A percentile compares a stretch with the other conserved stretches of the same genome.
phyloP scores from a whole-genome alignment of 2,888 invertebrate genomes.

The Ephialtes manifestator region DNA sequence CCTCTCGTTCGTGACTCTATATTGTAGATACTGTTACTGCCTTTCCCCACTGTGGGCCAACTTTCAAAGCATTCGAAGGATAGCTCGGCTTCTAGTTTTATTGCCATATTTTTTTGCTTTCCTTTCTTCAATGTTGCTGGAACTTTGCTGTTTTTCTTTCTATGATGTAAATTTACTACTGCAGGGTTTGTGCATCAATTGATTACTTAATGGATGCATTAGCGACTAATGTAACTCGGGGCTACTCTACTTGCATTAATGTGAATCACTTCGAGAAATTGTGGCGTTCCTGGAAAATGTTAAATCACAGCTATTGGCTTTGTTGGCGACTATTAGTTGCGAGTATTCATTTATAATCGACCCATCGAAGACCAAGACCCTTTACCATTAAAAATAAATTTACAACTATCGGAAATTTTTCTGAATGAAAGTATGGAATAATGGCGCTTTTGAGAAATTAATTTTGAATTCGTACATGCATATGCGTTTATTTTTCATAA shows the following conservation, averaged over 20 bases:
- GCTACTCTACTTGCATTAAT: background rate
- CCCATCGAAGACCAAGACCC: too few relatives aligned
- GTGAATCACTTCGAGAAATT: constrained; percentile 45
- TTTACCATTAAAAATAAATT: too few relatives aligned
- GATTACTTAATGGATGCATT: constrained; percentile 3
- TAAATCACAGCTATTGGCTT: too few relatives aligned
- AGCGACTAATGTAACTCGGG: background rate
- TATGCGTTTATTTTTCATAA: too few relatives aligned
- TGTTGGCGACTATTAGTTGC: too few relatives aligned
- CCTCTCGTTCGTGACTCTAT: constrained; percentile 14
- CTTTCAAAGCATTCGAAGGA: constrained; percentile 23
- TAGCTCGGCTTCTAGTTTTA: constrained; percentile 6
- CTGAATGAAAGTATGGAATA: too few relatives aligned
- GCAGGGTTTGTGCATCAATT: background rate
- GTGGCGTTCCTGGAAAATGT: too few relatives aligned
- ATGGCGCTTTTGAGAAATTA: too few relatives aligned
- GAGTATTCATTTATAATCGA: too few relatives aligned
- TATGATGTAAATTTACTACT: background rate
- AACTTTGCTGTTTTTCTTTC: background rate
- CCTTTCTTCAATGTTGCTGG: background rate
- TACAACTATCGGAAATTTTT: too few relatives aligned
- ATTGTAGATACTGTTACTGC: background rate
- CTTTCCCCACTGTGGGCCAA: constrained; percentile 34
- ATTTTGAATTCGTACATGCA: too few relatives aligned
- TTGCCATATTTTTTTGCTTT: background rate